Evolutionary conservation across 1,140 invertebrate genomes (phyloP).

Genomic region (Phocides pigmalion): DNA sequence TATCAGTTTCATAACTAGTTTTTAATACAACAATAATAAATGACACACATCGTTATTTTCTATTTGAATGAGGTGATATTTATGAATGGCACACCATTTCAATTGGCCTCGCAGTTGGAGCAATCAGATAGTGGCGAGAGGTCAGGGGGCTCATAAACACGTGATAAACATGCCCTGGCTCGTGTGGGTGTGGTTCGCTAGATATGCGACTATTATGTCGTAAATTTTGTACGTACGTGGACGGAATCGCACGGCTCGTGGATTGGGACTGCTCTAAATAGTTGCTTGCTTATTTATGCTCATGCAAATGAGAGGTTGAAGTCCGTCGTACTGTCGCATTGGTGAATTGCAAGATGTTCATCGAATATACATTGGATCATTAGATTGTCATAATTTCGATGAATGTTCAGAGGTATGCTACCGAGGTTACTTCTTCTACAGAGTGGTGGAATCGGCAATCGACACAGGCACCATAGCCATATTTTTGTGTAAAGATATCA

Average conservation of each 20-base stretch:
- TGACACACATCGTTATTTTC: conserved; percentile 4
- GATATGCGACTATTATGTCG: conserved; percentile 29
- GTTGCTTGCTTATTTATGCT: background rate
- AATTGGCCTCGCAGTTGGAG: conserved; percentile 32
- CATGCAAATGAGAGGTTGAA: conserved; percentile 12
- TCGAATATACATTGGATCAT: too few species aligned
- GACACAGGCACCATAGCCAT: too few species aligned
- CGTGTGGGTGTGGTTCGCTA: conserved; percentile 21
- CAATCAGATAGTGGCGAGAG: conserved; percentile 42
- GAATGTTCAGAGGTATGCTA: too few species aligned
- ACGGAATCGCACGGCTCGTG: conserved; percentile 14
- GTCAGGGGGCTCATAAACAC: conserved; percentile 51
- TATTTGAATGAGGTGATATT: conserved; percentile 10
- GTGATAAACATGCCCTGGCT: conserved; percentile 42
- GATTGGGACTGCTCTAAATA: conserved; percentile 15
- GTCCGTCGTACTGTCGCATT: too few species aligned
- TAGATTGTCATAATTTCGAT: too few species aligned
- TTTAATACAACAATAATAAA: background rate
- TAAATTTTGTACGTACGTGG: conserved; percentile 31
- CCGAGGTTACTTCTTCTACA: too few species aligned
- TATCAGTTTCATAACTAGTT: background rate
- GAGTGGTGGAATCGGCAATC: too few species aligned
- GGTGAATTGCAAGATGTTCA: too few species aligned
- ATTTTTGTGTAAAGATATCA: too few species aligned
- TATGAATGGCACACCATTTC: conserved; percentile 33